Evolutionary conservation across 1,140 invertebrate genomes (phyloP).

Genomic region (Phortica variegata): DNA sequence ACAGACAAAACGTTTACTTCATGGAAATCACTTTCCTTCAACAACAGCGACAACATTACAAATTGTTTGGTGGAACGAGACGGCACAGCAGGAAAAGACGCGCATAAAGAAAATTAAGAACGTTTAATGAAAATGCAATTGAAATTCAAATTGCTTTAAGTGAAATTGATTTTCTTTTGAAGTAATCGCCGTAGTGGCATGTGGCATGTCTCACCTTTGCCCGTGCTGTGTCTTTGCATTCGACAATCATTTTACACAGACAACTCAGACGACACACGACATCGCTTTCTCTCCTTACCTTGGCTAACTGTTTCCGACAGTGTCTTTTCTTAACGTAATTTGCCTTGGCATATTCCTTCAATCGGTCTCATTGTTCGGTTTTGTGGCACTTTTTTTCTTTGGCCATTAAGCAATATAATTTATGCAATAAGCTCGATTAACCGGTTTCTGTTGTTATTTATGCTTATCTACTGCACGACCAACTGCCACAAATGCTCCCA

Average conservation of each 20-base stretch:
- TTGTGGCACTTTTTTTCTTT: neutral
- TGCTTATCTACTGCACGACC: no score
- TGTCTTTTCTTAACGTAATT: no score
- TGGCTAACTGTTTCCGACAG: neutral
- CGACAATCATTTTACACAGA: no score
- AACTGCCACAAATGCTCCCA: no score
- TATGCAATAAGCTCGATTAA: slow-evolving; percentile 52
- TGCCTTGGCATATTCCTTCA: neutral
- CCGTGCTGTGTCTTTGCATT: slow-evolving; percentile 22
- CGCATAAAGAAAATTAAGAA: no score
- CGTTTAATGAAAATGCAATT: slow-evolving; percentile 48
- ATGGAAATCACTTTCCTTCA: no score
- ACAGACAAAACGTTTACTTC: no score
- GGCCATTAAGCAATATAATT: slow-evolving; percentile 29
- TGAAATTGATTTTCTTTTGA: slow-evolving; percentile 47
- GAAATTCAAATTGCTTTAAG: slow-evolving; percentile 36
- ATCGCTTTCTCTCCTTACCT: neutral
- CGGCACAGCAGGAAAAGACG: no score
- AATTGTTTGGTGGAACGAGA: no score
- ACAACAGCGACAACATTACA: no score
- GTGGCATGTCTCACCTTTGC: neutral
- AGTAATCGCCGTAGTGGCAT: no score
- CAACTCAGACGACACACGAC: neutral
- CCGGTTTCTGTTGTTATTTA: slow-evolving; percentile 36
- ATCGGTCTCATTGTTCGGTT: neutral